Evolutionary conservation across 2,797 vertebrate genomes (phyloP).

Genomic region (Sardinella longiceps): DNA sequence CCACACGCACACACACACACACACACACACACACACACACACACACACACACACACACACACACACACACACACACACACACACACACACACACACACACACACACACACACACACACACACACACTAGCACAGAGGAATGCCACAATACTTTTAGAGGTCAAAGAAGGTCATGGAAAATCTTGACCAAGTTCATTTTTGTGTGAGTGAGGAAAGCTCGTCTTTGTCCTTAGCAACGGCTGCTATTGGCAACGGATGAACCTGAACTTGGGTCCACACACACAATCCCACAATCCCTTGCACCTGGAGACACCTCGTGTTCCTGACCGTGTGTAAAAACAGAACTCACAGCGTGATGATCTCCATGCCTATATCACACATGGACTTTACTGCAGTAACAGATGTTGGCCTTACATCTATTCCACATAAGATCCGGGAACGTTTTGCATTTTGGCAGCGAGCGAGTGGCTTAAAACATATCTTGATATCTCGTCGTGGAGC

Average conservation of each 20-base stretch:
- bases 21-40: constrained; percentile 35
- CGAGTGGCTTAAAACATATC: background rate
- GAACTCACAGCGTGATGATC: background rate
- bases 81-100: constrained; percentile 35
- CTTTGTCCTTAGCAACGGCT: background rate
- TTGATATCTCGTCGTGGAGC: background rate
- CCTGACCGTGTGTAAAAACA: background rate
- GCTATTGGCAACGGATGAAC: background rate
- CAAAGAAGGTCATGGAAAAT: constrained; percentile 30
- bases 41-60: constrained; percentile 35
- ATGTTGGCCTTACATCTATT: background rate
- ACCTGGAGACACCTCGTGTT: background rate
- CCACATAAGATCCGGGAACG: background rate
- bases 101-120: constrained; percentile 34
- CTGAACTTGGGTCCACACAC: background rate
- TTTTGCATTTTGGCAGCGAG: background rate
- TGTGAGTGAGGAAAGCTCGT: background rate
- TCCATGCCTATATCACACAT: background rate
- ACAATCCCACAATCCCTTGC: background rate
- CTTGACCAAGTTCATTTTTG: constrained; percentile 1
- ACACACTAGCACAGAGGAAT: constrained; percentile 35
- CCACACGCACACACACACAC: constrained; percentile 32
- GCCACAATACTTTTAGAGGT: constrained; percentile 26
- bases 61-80: constrained; percentile 35
- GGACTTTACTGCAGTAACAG: background rate